These are phyloP conservation scores for Nymphalis c-album DNA, from an alignment of 2,888 invertebrate genomes.

Conservation along the genomic window DNA sequence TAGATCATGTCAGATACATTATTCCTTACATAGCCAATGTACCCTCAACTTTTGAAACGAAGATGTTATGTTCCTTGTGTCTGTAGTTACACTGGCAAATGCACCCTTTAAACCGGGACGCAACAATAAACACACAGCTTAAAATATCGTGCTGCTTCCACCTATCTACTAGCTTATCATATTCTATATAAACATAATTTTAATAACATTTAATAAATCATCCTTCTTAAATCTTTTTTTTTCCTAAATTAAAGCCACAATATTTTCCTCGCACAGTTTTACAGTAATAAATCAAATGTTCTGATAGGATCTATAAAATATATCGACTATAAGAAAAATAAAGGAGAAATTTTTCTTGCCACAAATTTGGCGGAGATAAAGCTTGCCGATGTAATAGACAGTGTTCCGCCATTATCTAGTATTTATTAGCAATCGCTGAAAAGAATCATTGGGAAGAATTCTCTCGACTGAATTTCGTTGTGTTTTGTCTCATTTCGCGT, in stretches of 20 bases:
- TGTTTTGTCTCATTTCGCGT: conserved; percentile 4
- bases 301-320: conserved; percentile 55
- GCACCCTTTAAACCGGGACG: no score
- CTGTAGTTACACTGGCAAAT: no score
- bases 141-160: no score
- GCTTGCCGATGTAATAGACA: conserved; percentile 56
- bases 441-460: conserved; percentile 11
- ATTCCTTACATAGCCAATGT: no score
- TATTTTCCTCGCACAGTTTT: conserved; percentile 1
- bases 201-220: no score
- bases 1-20: no score
- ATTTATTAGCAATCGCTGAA: conserved; percentile 54
- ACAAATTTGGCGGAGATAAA: conserved; percentile 58
- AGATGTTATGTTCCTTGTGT: no score
- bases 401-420: conserved; percentile 61
- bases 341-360: conserved; percentile 45
- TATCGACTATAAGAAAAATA: conserved; percentile 53
- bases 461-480: conserved; percentile 15
- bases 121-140: no score
- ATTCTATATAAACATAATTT: no score
- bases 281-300: conserved; percentile 53
- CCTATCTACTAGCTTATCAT: no score
- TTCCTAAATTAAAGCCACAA: conserved; percentile 2
- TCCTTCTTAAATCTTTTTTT: no score
- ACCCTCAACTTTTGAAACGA: no score